Evolutionary conservation across 2,797 vertebrate genomes (phyloP).

Genomic region (Allobates femoralis): DNA sequence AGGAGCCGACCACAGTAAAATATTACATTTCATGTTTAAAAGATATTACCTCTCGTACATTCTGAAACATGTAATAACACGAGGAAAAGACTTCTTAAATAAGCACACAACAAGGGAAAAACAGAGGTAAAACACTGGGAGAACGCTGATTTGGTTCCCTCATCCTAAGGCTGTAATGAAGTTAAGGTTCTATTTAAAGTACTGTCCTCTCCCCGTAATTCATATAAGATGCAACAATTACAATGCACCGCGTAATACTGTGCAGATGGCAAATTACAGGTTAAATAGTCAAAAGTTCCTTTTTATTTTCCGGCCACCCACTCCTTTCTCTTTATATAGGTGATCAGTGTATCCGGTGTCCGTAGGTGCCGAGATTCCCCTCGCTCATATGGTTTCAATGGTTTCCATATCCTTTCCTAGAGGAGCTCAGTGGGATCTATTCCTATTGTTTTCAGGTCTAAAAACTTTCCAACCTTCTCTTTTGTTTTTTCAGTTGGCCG

Average conservation of each 20-base stretch:
- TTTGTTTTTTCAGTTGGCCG: slow-evolving; percentile 75
- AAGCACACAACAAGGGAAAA: not conserved
- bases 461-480: slow-evolving; percentile 67
- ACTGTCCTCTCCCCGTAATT: slow-evolving; percentile 81
- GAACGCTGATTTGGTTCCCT: slow-evolving; percentile 65
- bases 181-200: slow-evolving; percentile 85
- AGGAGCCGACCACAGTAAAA: slow-evolving; percentile 51
- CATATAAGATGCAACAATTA: slow-evolving; percentile 93
- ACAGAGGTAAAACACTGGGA: slow-evolving; percentile 13
- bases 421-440: slow-evolving; percentile 73
- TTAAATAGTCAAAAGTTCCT: slow-evolving; percentile 77
- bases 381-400: slow-evolving; percentile 81
- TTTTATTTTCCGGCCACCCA: slow-evolving; percentile 87
- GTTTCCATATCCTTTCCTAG: slow-evolving; percentile 79
- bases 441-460: slow-evolving; percentile 76
- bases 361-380: slow-evolving; percentile 79
- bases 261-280: slow-evolving; percentile 91
- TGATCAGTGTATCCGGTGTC: slow-evolving; percentile 79
- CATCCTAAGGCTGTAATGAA: slow-evolving; percentile 76
- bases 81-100: slow-evolving; percentile 27
- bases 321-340: slow-evolving; percentile 84
- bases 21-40: slow-evolving; percentile 61
- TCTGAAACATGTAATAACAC: slow-evolving; percentile 55
- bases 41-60: slow-evolving; percentile 55
- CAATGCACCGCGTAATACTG: slow-evolving; percentile 88